phyloP scores from a whole-genome alignment of 2,888 invertebrate species.

The Drosophila meridiana region DNA sequence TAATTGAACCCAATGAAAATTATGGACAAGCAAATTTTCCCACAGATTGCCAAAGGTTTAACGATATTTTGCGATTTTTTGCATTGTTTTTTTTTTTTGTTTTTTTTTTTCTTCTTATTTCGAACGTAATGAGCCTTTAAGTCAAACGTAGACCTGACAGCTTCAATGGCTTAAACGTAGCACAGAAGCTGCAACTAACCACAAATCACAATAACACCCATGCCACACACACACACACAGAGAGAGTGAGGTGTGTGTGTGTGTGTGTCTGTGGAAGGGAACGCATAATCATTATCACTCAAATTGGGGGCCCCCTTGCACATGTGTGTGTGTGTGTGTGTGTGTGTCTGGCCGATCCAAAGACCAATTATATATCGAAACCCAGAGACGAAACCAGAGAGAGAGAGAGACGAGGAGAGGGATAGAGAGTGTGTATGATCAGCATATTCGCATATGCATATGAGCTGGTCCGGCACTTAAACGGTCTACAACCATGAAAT shows the following conservation, averaged over 20 bases:
- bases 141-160: constrained; percentile 76
- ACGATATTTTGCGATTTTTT: constrained; percentile 43
- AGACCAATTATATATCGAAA: constrained; percentile 59
- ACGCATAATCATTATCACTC: constrained; percentile 77
- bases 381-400: constrained; percentile 36
- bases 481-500: constrained; percentile 70
- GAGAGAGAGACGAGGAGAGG: constrained; percentile 26
- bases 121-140: constrained; percentile 72
- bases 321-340: constrained; percentile 17
- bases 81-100: constrained; percentile 4
- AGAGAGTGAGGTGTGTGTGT: background rate
- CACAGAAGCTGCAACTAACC: constrained; percentile 79
- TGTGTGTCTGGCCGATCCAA: constrained; percentile 38
- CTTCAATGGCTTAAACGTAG: constrained; percentile 74
- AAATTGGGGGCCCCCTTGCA: constrained; percentile 69
- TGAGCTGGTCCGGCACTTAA: constrained; percentile 59
- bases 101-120: constrained; percentile 17
- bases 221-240: constrained; percentile 17
- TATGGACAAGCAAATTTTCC: constrained; percentile 72
- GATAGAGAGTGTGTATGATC: constrained; percentile 32
- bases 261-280: constrained; percentile 30
- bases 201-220: constrained; percentile 74
- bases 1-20: constrained; percentile 73
- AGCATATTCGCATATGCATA: constrained; percentile 54
- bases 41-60: constrained; percentile 72